Base-by-base conservation (phyloP, 2,113 vertebrate species). In the Pachycephala philippinensis region DNA sequence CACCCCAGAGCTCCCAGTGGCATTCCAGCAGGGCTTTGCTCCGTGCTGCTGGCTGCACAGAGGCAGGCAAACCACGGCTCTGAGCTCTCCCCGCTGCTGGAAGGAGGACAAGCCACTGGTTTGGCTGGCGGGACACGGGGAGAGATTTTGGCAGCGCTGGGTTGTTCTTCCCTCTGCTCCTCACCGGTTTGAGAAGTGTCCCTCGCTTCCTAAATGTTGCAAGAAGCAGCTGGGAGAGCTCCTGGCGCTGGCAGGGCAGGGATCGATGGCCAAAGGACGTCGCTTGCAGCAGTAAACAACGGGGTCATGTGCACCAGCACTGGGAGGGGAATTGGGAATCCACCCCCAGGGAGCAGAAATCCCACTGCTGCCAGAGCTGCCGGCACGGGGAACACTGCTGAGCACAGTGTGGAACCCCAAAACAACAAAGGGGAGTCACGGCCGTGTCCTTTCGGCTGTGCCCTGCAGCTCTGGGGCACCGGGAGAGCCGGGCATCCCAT, bases 341-440 rank as follows among this genome's bases (percentile, higher is more conserved):
- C 54, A 8, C 14, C 28, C 37, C 0, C 0, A 54, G 47, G n/a
- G 35, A 63, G 60, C 21, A 71, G 54, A 40, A 64, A 52, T 19
- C 49, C 60, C 74, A 3, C 2, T 18, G 7, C 35, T 20, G 37
- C 37, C 27, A 35, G 39, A 57, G 9, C 44, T 23, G 13, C 64
- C 65, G 37, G 54, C 9, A 0, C 0, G 33, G 49, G 57, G 19
- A 21, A 3, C 12, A 3, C 0, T 3, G 24, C 20, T 30, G 59
- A 24, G 18, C 63, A 13, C 23, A 13, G 30, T 2, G 9, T 1
- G 33, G 45, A 17, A 28, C 45, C 5, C 19, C 44, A 4, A 22
- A 28, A 80, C 50, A 15, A 3, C 13, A 33, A 9, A 24, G 42
- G 49, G n/a, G 26, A n/a, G 11, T 10, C 44, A 18, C 33, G n/a